Conservation (phyloP, 2,888 invertebrate genomes). For the Pelosia muscerda region DNA sequence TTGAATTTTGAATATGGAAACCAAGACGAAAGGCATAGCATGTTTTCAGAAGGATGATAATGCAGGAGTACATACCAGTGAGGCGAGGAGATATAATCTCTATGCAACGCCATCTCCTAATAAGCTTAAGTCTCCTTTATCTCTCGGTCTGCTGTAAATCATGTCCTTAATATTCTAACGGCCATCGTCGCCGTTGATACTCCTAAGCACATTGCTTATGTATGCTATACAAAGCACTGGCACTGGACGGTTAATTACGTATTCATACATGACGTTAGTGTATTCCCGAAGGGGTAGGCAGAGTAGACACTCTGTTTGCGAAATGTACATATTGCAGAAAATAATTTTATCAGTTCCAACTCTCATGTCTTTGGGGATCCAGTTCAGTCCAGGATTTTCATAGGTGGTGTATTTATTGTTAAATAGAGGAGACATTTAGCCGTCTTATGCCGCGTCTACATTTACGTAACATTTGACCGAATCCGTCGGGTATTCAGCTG, state of each 20-base stretch:
- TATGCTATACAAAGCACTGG: not conserved
- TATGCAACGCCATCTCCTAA: slow-evolving; percentile 5
- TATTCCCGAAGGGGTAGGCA: slow-evolving; percentile 4
- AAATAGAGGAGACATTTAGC: not conserved
- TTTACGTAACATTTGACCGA: no score
- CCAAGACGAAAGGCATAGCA: not conserved
- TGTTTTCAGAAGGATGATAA: not conserved
- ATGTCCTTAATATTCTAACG: slow-evolving; percentile 1
- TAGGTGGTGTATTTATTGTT: not conserved
- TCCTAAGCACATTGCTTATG: not conserved
- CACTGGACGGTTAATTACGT: not conserved
- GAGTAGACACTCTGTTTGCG: not conserved
- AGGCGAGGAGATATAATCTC: not conserved
- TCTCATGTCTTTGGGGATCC: not conserved
- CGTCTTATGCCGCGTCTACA: no score
- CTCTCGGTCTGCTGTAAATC: slow-evolving; percentile 9
- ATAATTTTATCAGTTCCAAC: not conserved
- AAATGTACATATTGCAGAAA: not conserved
- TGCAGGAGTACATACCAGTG: not conserved
- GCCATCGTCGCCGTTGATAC: not conserved
- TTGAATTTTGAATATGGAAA: not conserved
- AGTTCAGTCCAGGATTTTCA: not conserved
- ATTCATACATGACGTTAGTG: not conserved
- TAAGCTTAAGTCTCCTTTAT: slow-evolving; percentile 5
- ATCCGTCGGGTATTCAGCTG: no score